phyloP scores from a whole-genome alignment of 2,113 vertebrate genomes.

The Paramormyrops kingsleyae region DNA sequence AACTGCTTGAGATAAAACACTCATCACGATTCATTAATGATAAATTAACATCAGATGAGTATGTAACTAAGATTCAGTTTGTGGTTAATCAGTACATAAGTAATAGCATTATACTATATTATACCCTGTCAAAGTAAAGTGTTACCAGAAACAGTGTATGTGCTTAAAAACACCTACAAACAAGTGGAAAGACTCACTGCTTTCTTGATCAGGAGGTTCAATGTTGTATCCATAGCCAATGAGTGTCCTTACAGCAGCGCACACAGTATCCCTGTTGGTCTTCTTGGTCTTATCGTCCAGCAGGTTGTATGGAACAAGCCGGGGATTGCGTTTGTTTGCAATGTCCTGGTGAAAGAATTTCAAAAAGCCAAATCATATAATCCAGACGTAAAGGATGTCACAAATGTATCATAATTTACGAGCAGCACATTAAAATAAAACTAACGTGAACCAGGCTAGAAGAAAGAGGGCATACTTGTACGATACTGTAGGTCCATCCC shows the following conservation, averaged over 20 bases:
- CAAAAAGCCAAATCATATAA: not conserved
- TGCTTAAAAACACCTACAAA: not conserved
- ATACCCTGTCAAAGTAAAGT: not conserved
- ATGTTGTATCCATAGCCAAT: conserved; percentile 90
- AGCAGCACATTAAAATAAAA: not conserved
- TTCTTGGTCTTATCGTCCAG: conserved; percentile 88
- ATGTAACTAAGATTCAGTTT: not conserved
- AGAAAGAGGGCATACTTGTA: conserved; percentile 61
- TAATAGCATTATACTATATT: not conserved
- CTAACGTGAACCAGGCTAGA: not conserved
- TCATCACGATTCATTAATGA: not conserved
- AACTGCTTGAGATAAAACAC: not conserved
- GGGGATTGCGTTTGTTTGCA: conserved; percentile 78
- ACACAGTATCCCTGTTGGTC: conserved; percentile 84
- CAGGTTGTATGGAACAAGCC: conserved; percentile 82
- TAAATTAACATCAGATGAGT: not conserved
- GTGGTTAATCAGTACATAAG: not conserved
- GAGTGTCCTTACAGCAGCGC: conserved; percentile 80
- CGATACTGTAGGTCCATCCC: conserved; percentile 84
- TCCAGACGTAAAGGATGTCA: not conserved
- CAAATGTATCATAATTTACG: not conserved
- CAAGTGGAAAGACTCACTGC: conserved; percentile 60
- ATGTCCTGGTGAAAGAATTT: conserved; percentile 64
- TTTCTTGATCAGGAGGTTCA: conserved; percentile 83
- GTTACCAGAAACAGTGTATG: not conserved